Evolutionary conservation across 2,888 invertebrate genomes (phyloP), one percentile per base, ranked within the genome.

Genomic region (Prostheceraeus crozeri): DNA sequence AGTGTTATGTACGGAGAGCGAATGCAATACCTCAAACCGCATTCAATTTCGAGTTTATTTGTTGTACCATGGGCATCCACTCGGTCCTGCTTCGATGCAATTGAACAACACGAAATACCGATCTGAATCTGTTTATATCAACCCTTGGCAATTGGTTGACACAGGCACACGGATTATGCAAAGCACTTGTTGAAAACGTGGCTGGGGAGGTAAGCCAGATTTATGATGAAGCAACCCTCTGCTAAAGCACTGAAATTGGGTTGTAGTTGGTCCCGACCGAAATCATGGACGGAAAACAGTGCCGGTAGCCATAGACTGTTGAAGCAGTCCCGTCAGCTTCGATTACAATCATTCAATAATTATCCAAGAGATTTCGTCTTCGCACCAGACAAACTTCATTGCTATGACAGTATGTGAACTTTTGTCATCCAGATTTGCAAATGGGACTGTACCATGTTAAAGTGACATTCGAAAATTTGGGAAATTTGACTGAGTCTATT

Each of bases 31-130:
- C n/a, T 71, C 72, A 62, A 77, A 77, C 66, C 68, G 75, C 35
- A 76, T 77, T 56, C 66, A 70, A 21, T 65, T 72, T 0, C 77
- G 77, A 66, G 76, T 77, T 65, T 72, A 75, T 64, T 74, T 75
- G 62, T 69, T 77, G 54, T 76, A 77, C 65, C 76, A 76, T 63
- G 77, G 77, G 77, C 77, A 77, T 65, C 75, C 76, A 1, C 66
- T 77, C 19, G 71, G 75, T 68, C 76, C 77, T 0, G 75, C 75
- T 31, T 60, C 65, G 3, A 67, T 75, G 57, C 68, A n/a, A n/a
- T n/a, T n/a, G n/a, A n/a, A n/a, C n/a, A n/a, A n/a, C n/a, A n/a
- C n/a, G n/a, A n/a, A n/a, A n/a, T n/a, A n/a, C n/a, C n/a, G n/a
- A n/a, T n/a, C n/a, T n/a, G n/a, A n/a, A n/a, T n/a, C n/a, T n/a